A percentile compares a stretch with the other conserved stretches of the same genome.
phyloP scores from a whole-genome alignment of 2,797 vertebrate species.

The Brachyrhaphis roseni region DNA sequence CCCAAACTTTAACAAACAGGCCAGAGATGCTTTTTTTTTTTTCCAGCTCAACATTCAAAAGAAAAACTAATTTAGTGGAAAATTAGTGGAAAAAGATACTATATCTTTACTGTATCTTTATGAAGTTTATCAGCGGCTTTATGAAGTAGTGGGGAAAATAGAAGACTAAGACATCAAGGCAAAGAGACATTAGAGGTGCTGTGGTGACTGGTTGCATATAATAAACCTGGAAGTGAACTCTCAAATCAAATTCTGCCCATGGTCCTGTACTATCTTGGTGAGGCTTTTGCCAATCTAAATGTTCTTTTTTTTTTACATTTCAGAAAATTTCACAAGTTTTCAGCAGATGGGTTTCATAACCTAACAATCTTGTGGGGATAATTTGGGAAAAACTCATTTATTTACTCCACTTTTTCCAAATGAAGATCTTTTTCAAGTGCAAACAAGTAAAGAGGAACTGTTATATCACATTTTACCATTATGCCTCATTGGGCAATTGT shows the following conservation, averaged over 20 bases:
- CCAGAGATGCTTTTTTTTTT: too few relatives aligned
- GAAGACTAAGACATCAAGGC: not conserved
- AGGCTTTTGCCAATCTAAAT: not conserved
- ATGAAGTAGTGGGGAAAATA: not conserved
- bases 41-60: too few relatives aligned
- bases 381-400: not conserved
- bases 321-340: not conserved
- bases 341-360: not conserved
- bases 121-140: not conserved
- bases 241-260: not conserved
- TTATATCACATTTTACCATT: not conserved
- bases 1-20: too few relatives aligned
- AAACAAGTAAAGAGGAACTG: not conserved
- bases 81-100: too few relatives aligned
- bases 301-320: not conserved
- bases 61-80: too few relatives aligned
- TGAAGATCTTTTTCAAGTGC: not conserved
- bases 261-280: not conserved
- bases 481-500: not conserved
- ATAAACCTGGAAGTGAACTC: not conserved
- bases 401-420: not conserved
- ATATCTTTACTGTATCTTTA: not conserved
- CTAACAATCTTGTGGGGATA: not conserved
- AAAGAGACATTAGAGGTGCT: not conserved
- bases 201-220: not conserved